Conservation (phyloP, 1,140 invertebrate species). For the Grapholita molesta region DNA sequence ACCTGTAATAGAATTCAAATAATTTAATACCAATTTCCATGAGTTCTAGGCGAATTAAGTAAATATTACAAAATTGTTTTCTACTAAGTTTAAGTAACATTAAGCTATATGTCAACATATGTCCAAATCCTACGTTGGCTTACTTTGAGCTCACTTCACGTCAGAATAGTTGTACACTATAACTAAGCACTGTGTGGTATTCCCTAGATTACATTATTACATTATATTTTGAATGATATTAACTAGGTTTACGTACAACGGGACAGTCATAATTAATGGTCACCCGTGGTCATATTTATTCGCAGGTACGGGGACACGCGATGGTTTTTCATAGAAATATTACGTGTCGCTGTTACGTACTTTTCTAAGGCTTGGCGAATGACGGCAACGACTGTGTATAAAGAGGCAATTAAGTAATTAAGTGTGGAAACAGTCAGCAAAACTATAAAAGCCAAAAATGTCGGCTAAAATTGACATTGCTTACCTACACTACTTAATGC, state of each 20-base stretch:
- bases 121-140: too few relatives aligned
- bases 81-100: too few relatives aligned
- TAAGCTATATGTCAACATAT: too few relatives aligned
- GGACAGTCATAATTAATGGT: constrained; percentile 45
- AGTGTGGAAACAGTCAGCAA: neutral
- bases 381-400: neutral
- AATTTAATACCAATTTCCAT: too few relatives aligned
- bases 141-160: too few relatives aligned
- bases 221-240: neutral
- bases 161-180: too few relatives aligned
- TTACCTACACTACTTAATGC: too few relatives aligned
- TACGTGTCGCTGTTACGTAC: neutral
- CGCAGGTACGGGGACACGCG: constrained; percentile 38
- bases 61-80: too few relatives aligned
- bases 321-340: constrained; percentile 45
- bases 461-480: neutral
- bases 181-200: neutral
- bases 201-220: neutral
- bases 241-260: neutral
- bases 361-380: neutral
- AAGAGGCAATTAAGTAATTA: neutral
- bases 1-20: too few relatives aligned
- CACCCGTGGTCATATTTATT: constrained; percentile 28
- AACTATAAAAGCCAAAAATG: neutral
- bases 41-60: too few relatives aligned